Evolutionary conservation across 2,797 vertebrate genomes (phyloP).

Genomic region (Picus viridis): DNA sequence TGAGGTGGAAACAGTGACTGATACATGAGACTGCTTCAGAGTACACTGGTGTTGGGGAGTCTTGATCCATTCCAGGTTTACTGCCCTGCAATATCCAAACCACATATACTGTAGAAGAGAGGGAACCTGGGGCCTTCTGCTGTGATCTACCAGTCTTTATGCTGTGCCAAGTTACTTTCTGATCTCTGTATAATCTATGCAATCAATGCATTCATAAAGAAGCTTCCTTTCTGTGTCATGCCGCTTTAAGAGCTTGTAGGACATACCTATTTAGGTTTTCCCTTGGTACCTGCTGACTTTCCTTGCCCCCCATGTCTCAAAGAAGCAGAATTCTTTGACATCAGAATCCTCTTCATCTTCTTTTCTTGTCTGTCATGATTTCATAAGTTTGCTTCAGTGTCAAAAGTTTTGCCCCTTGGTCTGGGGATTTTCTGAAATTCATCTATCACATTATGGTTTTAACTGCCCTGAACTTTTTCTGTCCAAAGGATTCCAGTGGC

Average conservation of each 20-base stretch:
- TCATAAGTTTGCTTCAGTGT: neutral
- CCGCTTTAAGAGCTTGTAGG: neutral
- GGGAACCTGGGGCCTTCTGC: neutral
- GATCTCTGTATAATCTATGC: neutral
- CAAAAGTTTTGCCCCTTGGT: neutral
- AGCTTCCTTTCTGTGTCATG: neutral
- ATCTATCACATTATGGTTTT: accelerated
- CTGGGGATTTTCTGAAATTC: neutral
- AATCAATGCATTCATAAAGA: neutral
- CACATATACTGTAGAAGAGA: neutral
- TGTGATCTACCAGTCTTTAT: neutral
- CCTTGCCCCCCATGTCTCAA: neutral
- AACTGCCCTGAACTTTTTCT: neutral
- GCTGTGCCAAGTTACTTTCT: neutral
- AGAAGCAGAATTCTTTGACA: neutral
- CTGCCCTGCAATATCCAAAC: too few relatives aligned
- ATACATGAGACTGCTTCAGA: neutral
- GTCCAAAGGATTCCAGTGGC: neutral
- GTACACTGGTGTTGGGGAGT: too few relatives aligned
- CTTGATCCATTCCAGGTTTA: neutral
- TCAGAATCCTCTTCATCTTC: neutral
- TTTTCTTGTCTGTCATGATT: neutral
- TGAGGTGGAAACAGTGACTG: accelerated
- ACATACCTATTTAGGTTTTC: neutral
- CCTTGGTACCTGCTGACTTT: neutral